These are phyloP conservation scores for Crocodylus rhombifer DNA, from an alignment of 2,797 vertebrate genomes.

Conservation along the genomic window DNA sequence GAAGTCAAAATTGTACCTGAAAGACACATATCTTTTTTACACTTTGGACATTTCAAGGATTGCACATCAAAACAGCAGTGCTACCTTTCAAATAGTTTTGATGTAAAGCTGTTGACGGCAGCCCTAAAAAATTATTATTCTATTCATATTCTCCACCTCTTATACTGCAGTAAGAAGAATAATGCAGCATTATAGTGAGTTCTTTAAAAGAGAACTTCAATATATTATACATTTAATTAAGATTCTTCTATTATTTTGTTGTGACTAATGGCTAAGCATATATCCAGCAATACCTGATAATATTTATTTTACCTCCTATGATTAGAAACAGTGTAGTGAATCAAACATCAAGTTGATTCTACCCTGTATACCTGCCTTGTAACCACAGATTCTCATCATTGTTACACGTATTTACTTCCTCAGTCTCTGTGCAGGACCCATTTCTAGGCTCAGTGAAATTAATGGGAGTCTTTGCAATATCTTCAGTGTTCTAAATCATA, in stretches of 20 bases:
- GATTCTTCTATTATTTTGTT: background rate
- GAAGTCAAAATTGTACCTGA: background rate
- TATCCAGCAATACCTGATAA: background rate
- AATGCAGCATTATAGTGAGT: background rate
- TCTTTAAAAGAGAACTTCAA: background rate
- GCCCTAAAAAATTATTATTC: background rate
- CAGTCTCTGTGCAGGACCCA: background rate
- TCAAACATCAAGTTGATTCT: background rate
- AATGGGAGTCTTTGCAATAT: background rate
- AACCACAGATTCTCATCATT: slow-evolving; percentile 5
- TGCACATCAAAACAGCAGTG: background rate
- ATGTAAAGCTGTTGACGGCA: background rate
- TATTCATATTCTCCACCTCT: background rate
- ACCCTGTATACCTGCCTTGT: background rate
- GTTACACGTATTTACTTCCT: background rate
- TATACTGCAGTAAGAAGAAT: background rate
- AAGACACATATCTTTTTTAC: background rate
- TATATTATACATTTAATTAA: background rate
- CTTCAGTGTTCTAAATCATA: background rate
- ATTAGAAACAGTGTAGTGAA: background rate
- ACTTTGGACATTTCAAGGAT: background rate
- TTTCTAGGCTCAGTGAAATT: background rate
- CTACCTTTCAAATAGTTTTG: background rate
- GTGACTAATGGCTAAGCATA: background rate
- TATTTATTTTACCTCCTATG: background rate